phyloP scores from a whole-genome alignment of 2,797 vertebrate genomes.

The Pipistrellus pipistrellus region DNA sequence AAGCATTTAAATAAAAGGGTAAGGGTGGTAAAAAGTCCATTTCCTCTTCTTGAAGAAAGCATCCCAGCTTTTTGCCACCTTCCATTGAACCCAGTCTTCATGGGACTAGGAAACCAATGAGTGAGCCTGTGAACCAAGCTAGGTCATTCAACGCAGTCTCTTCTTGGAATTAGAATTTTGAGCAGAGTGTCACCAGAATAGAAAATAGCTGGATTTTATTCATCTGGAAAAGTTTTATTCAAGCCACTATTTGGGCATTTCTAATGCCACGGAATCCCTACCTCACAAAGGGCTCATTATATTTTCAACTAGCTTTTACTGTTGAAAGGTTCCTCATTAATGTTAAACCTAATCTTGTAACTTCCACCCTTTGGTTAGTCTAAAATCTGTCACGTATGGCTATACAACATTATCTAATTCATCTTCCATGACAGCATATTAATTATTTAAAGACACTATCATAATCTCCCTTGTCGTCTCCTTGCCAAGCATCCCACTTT shows the following conservation, averaged over 20 bases:
- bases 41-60: background rate
- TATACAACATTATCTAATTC: conserved; percentile 71
- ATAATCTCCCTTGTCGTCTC: conserved; percentile 56
- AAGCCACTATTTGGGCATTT: conserved; percentile 21
- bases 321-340: conserved; percentile 70
- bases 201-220: conserved; percentile 19
- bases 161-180: background rate
- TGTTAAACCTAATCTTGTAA: conserved; percentile 73
- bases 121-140: background rate
- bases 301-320: conserved; percentile 59
- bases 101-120: background rate
- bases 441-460: conserved; percentile 76
- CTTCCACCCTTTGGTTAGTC: conserved; percentile 61
- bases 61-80: background rate
- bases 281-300: conserved; percentile 19
- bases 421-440: conserved; percentile 72
- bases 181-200: background rate
- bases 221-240: conserved; percentile 9
- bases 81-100: background rate
- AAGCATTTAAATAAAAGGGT: background rate
- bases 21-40: background rate
- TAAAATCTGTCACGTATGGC: conserved; percentile 52
- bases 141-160: background rate
- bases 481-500: conserved; percentile 19
- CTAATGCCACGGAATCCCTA: background rate